Evolutionary conservation across 2,113 vertebrate genomes (phyloP).

Genomic region (Nymphicus hollandicus): DNA sequence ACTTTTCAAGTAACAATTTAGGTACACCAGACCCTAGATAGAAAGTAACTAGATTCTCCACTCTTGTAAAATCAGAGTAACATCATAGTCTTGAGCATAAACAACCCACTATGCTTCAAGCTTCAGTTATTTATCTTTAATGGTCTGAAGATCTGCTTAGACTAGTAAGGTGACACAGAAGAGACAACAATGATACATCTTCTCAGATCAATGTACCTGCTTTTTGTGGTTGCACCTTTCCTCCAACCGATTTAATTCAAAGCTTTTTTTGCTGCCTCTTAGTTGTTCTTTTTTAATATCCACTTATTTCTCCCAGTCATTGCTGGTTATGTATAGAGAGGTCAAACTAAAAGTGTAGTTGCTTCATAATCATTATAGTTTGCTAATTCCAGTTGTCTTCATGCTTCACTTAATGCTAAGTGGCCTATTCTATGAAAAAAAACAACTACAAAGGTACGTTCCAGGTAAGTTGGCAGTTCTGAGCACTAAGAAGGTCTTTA

Average conservation of each 20-base stretch:
- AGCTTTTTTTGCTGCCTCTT: not conserved
- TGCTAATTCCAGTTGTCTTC: not conserved
- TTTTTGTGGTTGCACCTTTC: not conserved
- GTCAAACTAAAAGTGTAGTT: not conserved
- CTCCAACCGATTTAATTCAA: not conserved
- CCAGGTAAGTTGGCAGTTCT: not conserved
- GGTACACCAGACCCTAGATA: not conserved
- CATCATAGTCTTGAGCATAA: not conserved
- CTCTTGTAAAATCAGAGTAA: not conserved
- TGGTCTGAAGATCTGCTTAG: not conserved
- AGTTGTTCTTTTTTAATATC: not conserved
- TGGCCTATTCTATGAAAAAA: not conserved
- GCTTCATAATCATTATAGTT: not conserved
- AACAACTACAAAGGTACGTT: not conserved
- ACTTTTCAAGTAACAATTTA: not conserved
- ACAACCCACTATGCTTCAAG: not conserved
- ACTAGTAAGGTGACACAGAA: not conserved
- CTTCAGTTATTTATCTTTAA: not conserved
- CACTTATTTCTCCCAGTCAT: not conserved
- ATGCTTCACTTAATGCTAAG: not conserved
- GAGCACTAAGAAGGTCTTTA: not conserved
- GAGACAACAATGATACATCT: not conserved
- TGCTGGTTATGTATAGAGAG: not conserved
- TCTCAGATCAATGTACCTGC: not conserved
- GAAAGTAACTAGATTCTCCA: not conserved